A percentile compares a stretch with the other conserved stretches of the same genome.
Evolutionary conservation across 2,888 invertebrate genomes (phyloP).

Genomic region (Teleiodes luculella): DNA sequence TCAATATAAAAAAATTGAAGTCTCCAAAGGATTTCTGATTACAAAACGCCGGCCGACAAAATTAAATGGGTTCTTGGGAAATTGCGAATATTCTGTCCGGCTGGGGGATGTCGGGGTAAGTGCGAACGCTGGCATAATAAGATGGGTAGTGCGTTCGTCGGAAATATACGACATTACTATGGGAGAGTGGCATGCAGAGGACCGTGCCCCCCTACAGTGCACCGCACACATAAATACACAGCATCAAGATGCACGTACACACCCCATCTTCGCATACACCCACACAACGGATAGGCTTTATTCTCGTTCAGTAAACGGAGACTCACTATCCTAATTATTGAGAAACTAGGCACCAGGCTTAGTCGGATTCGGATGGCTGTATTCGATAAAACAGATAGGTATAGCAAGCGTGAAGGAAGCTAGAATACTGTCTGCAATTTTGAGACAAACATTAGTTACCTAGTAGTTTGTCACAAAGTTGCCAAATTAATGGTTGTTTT

Average conservation of each 20-base stretch:
- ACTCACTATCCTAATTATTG: slow-evolving; percentile 83
- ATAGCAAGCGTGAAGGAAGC: no score
- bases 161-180: slow-evolving; percentile 67
- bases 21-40: slow-evolving; percentile 67
- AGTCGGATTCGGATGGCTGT: slow-evolving; percentile 46
- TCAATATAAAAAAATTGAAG: slow-evolving; percentile 60
- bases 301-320: slow-evolving; percentile 72
- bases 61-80: slow-evolving; percentile 35
- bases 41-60: slow-evolving; percentile 46
- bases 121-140: slow-evolving; percentile 42
- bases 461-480: no score
- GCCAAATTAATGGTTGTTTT: no score
- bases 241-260: slow-evolving; percentile 59
- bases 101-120: slow-evolving; percentile 1
- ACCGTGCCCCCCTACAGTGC: slow-evolving; percentile 39
- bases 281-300: slow-evolving; percentile 68
- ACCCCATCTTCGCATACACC: slow-evolving; percentile 43
- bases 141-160: slow-evolving; percentile 50
- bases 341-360: slow-evolving; percentile 51
- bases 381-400: background rate
- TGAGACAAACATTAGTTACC: background rate
- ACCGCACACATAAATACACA: slow-evolving; percentile 47
- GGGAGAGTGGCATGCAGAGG: slow-evolving; percentile 57
- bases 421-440: background rate
- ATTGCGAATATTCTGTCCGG: slow-evolving; percentile 18